Evolutionary conservation across 2,888 invertebrate genomes (phyloP), one percentile per base, ranked within the genome.

Genomic region (Ichneumoninae sp.): DNA sequence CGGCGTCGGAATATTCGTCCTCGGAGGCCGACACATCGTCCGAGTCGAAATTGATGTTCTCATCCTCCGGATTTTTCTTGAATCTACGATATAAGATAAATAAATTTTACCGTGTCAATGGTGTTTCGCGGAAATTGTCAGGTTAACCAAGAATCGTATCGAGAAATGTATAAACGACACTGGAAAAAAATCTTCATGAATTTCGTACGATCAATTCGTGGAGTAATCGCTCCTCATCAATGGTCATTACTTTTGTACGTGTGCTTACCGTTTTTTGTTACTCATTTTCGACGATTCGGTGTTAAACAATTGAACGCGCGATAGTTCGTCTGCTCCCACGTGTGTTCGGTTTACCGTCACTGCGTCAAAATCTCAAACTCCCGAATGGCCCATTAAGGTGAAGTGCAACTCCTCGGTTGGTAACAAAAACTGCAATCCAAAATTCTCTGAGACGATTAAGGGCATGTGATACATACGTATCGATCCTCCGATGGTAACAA

Each of bases 1-100:
- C 97, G 76, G 94, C 95, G 83, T 95, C 95, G 72, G 96, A 95
- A 90, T 96, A 96, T 86, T 97, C 97, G 89, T 96, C 95, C 90
- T 97, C 97, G 0, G 97, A 97, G 91, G 96, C 96, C 3, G 96
- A 96, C 47, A 95, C 95, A 81, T 96, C 95, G 90, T 96, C 96
- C 84, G 95, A 95, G 72, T 95, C 95, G 76, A 94, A 89, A 85
- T 94, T 94, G 10, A 85, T 72, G 16, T 72, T 84, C 65, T 13
- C 22, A 0, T 82, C 76, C 7, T 44, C 57, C n/a, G 75, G 70
- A 65, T 85, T 85, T 40, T 13, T 86, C 16, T 16, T 68, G 16
- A 65, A 81, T 68, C 86, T 87, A 19, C 2, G 26, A 22, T 6
- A 69, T 30, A 62, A 47, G 16, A 47, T 47, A 16, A 47, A 47